Conservation (phyloP, 1,140 invertebrate genomes). For the Diachasma alloeum region DNA sequence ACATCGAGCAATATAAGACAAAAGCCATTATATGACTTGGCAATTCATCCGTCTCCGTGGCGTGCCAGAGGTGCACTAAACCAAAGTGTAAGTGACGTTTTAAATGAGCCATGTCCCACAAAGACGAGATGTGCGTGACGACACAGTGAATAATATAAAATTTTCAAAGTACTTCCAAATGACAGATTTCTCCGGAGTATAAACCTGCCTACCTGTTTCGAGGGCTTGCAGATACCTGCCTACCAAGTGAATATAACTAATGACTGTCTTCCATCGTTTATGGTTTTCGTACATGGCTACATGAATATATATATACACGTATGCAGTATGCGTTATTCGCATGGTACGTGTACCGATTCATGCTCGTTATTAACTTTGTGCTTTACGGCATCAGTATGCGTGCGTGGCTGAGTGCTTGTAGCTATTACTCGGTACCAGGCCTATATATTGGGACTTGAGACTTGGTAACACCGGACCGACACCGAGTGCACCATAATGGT, state of each 20-base stretch:
- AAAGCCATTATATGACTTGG: background rate
- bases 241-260: background rate
- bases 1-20: too few relatives aligned
- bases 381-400: background rate
- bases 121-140: background rate
- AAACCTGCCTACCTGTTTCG: background rate
- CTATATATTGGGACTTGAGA: background rate
- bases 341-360: background rate
- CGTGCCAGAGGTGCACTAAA: background rate
- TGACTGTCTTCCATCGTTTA: background rate
- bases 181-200: background rate
- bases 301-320: background rate
- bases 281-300: background rate
- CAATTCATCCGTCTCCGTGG: background rate
- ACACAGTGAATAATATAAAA: background rate
- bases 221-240: background rate
- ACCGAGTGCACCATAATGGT: background rate
- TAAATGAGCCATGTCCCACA: background rate
- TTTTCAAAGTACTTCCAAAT: background rate
- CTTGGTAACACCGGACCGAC: background rate
- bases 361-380: background rate
- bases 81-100: background rate
- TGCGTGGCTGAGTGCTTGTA: background rate
- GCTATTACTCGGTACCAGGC: background rate
- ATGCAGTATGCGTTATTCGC: background rate